A percentile compares a stretch with the other conserved stretches of the same genome.
Conservation (phyloP, 2,888 invertebrate species). For the Romanomermis culicivorax region DNA sequence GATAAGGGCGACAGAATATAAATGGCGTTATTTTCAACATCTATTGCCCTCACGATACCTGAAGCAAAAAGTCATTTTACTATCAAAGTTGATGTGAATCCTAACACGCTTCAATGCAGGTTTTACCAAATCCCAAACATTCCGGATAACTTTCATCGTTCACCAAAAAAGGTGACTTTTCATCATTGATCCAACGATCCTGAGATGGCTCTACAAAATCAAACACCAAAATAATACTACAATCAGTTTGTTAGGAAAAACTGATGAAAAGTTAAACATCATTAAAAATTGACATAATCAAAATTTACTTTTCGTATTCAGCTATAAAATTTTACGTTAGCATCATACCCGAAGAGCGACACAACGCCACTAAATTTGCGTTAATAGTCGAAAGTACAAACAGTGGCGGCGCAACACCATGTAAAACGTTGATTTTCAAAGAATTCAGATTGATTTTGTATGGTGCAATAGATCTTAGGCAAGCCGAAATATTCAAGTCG, state of each 20-base stretch:
- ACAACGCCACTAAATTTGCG: background rate
- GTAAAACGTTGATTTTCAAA: background rate
- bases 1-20: background rate
- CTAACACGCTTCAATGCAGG: no score
- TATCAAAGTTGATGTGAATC: no score
- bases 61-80: background rate
- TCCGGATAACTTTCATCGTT: background rate
- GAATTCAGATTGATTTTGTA: background rate
- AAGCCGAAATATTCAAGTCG: background rate
- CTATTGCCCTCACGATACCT: background rate
- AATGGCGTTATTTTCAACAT: background rate
- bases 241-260: no score
- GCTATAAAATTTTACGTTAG: no score
- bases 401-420: background rate
- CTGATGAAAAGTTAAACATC: no score
- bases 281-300: no score
- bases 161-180: background rate
- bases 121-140: background rate
- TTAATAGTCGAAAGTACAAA: background rate
- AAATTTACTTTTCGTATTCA: no score
- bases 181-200: background rate
- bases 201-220: background rate
- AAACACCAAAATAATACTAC: background rate
- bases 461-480: background rate
- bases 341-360: no score